Percentiles rank a stretch among this genome's conserved stretches.
Conservation (phyloP, 2,113 vertebrate species). For the Pluvianellus socialis region DNA sequence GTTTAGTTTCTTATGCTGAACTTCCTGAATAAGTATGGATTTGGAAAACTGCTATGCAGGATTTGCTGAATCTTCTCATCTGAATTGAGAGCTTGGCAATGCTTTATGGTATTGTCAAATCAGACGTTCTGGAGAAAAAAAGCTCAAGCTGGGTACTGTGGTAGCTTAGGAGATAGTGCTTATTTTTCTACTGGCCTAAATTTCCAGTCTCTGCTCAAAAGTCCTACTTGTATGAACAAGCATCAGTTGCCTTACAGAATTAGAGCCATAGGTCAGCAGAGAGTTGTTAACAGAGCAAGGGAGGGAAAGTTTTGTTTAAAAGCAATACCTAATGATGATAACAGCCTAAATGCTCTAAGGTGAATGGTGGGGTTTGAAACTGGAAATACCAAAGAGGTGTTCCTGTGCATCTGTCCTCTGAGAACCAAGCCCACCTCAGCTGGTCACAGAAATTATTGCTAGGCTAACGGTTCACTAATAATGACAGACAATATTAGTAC, state of each 20-base stretch:
- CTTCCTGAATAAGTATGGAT: background rate
- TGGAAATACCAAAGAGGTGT: background rate
- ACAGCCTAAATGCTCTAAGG: background rate
- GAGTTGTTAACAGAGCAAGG: background rate
- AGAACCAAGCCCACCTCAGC: background rate
- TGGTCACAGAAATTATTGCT: background rate
- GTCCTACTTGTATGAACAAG: background rate
- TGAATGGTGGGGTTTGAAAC: background rate
- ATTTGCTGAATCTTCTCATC: background rate
- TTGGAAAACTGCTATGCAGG: background rate
- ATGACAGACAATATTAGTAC: background rate
- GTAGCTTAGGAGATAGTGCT: background rate
- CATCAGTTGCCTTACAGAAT: background rate
- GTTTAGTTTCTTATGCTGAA: background rate
- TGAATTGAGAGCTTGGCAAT: background rate
- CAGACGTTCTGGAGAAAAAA: background rate
- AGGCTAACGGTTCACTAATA: background rate
- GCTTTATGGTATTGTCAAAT: background rate
- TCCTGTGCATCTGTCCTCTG: background rate
- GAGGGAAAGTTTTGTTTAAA: background rate
- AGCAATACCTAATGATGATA: background rate
- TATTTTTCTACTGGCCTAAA: background rate
- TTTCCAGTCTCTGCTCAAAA: background rate
- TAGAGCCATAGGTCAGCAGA: background rate
- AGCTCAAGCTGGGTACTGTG: background rate